Evolutionary conservation across 2,113 vertebrate genomes (phyloP).

Genomic region (Mesocricetus auratus): DNA sequence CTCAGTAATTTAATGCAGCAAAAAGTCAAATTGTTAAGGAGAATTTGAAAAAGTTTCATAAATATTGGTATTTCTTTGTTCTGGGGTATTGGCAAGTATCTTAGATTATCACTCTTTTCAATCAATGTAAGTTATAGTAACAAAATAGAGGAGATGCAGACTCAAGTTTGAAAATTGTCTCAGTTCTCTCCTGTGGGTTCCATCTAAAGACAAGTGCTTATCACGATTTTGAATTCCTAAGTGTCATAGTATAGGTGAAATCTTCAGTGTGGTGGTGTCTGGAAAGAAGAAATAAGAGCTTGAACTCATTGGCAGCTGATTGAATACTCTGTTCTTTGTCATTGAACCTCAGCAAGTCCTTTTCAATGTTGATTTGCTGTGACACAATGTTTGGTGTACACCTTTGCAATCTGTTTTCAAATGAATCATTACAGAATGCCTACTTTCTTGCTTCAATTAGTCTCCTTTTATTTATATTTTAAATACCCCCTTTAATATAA

Average conservation of each 20-base stretch:
- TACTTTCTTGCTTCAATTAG: conserved; percentile 4
- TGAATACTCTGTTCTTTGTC: background rate
- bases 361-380: background rate
- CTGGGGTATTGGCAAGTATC: background rate
- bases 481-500: background rate
- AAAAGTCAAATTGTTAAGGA: background rate
- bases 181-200: background rate
- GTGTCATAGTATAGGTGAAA: background rate
- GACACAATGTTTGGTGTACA: background rate
- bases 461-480: background rate
- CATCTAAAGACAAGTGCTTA: background rate
- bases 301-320: background rate
- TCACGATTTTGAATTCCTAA: background rate
- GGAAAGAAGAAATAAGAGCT: background rate
- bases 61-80: background rate
- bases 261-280: background rate
- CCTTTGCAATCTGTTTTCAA: conserved; percentile 19
- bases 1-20: background rate
- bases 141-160: background rate
- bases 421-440: background rate
- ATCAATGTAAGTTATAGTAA: background rate
- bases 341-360: background rate
- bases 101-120: background rate
- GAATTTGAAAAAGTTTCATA: background rate
- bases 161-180: background rate